Evolutionary conservation across 2,797 vertebrate species (phyloP), one percentile per base, ranked within the genome.

Genomic region (Sebastes steindachneri): DNA sequence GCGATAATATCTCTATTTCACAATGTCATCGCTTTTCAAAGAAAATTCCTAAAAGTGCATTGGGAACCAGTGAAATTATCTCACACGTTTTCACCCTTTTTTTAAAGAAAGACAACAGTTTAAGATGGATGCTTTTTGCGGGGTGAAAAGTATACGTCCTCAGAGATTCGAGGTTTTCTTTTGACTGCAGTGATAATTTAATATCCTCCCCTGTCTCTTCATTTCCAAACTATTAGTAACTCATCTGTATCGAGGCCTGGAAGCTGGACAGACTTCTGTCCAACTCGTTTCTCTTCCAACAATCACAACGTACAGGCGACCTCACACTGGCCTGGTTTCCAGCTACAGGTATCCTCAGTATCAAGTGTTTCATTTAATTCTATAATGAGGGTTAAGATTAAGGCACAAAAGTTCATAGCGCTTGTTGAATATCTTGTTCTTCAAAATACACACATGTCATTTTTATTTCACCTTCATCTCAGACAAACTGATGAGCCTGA

Each of bases 181-280:
- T 84, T 71, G 75, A 84, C 60, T 67, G 58, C 35, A 48, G 66
- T 68, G n/a, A 85, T 88, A 78, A 85, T 92, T 78, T 88, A 88
- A 91, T 85, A 87, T 84, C 72, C 82, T 75, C 77, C 67, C 65
- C 31, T 65, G 81, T 86, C 74, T 78, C 62, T 77, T 86, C 41
- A 88, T 79, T 90, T 93, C 82, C 88, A 90, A 88, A 73, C 80
- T 86, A 77, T 93, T 87, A 91, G 84, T 86, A 89, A 91, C 60
- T 92, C 74, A 81, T 83, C 83, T 86, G 81, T 57, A 73, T 88
- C 60, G 48, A 83, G 48, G 77, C 73, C 65, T 84, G 84, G 89
- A 85, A 86, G 86, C 71, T 84, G 77, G 74, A 79, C 19, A 8
- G 19, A 82, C 66, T 28, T 71, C 75, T 82, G 68, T 68, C 77